Evolutionary conservation across 2,888 invertebrate species (phyloP).

Genomic region (Rutpela maculata): DNA sequence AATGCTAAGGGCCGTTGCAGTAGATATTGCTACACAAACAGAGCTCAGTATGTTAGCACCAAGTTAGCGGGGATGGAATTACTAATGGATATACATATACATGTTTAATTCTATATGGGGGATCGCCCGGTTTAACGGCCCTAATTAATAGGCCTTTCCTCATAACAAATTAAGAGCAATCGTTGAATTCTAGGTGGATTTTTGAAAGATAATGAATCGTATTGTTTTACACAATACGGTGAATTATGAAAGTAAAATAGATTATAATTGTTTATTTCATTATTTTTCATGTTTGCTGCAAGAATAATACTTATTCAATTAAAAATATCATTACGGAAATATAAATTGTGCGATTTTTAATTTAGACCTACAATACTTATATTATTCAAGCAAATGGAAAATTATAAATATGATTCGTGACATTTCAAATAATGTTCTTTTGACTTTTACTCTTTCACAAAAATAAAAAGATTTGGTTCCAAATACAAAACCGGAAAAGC

Average conservation of each 20-base stretch:
- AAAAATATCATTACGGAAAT: no score
- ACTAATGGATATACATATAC: conserved; percentile 69
- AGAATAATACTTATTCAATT: no score
- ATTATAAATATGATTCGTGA: no score
- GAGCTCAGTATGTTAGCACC: conserved; percentile 69
- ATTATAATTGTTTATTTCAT: not conserved
- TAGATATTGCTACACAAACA: conserved; percentile 70
- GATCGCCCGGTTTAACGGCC: conserved; percentile 65
- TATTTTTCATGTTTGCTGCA: no score
- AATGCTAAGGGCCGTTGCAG: conserved; percentile 57
- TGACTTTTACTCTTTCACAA: no score
- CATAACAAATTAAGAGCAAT: conserved; percentile 37
- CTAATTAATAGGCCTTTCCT: conserved; percentile 62
- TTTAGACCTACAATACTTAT: no score
- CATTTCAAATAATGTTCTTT: no score
- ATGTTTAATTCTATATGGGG: conserved; percentile 68
- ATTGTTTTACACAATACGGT: conserved; percentile 4
- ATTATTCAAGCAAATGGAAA: no score
- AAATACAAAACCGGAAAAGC: no score
- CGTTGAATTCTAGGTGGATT: conserved; percentile 19
- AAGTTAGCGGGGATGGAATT: conserved; percentile 70
- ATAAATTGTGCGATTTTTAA: no score
- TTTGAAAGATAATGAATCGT: conserved; percentile 36
- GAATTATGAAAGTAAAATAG: not conserved
- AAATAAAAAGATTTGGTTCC: no score